These are phyloP conservation scores for Ochotona curzoniae DNA, from an alignment of 2,113 vertebrate species.

Conservation along the genomic window DNA sequence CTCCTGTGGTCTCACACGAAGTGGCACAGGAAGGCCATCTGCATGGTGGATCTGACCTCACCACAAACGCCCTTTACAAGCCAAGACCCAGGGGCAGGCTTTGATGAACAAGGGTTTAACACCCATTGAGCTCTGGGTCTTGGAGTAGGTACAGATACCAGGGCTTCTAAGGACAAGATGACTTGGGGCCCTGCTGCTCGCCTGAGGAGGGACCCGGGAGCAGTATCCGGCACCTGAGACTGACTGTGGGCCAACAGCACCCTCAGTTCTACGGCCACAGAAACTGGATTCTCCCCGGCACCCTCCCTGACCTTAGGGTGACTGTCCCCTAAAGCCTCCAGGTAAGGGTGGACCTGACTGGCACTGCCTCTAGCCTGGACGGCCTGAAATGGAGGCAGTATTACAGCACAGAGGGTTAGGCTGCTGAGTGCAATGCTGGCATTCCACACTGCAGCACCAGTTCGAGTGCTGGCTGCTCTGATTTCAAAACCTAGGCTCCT, in stretches of 20 bases:
- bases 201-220: no score
- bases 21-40: neutral
- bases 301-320: no score
- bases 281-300: neutral
- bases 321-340: neutral
- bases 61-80: neutral
- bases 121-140: no score
- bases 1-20: neutral
- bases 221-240: neutral
- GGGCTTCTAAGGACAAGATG: neutral
- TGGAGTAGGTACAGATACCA: neutral
- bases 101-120: no score
- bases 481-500: no score
- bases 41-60: neutral
- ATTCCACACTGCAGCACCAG: no score
- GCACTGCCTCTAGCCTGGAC: no score
- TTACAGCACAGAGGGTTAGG: no score
- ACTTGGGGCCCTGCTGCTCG: neutral
- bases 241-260: neutral
- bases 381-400: no score
- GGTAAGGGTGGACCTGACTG: neutral
- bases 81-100: no score
- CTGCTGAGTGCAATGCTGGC: no score
- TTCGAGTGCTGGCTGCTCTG: no score
- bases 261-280: neutral